Evolutionary conservation across 2,888 invertebrate genomes (phyloP), one percentile per base, ranked within the genome.

Genomic region (Molanna angustata): DNA sequence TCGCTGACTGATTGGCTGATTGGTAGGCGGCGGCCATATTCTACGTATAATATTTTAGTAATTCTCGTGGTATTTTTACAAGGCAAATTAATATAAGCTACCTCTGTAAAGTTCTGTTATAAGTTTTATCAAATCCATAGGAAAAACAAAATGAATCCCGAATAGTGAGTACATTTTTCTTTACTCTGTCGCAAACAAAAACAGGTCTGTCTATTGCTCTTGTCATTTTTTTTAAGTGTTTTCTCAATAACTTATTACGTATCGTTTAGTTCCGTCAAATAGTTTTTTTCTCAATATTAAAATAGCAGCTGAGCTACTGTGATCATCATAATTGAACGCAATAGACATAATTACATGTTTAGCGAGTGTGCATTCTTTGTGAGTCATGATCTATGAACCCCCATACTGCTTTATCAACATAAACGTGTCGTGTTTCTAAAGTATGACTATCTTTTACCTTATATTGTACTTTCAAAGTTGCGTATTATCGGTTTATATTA

Each of bases 141-240:
- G 22, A 46, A 50, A 54, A 37, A 27, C 37, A 55, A 35, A 51
- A 87, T 88, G 87, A 87, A 87, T 83, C 88, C 88, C 66, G 88
- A 88, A 83, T 88, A 88, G 88, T 88, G 76, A 88, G 88, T 84
- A 80, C 73, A 47, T 9, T 14, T 27, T 43, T 33, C 21, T 27
- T 13, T 47, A 63, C 51, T 66, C 63, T 61, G 60, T 64, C 66
- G 63, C 63, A 66, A 64, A 64, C 66, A 63, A 62, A 65, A 69
- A 68, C 67, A 69, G 71, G 70, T 70, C 69, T 70, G 69, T 69
- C 69, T 68, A n/a, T 17, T 67, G 66, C 65, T 65, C 63, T 58
- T 64, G 50, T 65, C 62, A 65, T 67, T 72, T 72, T 70, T 70
- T 49, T 45, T 39, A 67, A 71, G 37, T 37, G 18, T 71, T 70